Conservation (phyloP, 2,113 vertebrate genomes). For the Neodontobutis hainanensis region DNA sequence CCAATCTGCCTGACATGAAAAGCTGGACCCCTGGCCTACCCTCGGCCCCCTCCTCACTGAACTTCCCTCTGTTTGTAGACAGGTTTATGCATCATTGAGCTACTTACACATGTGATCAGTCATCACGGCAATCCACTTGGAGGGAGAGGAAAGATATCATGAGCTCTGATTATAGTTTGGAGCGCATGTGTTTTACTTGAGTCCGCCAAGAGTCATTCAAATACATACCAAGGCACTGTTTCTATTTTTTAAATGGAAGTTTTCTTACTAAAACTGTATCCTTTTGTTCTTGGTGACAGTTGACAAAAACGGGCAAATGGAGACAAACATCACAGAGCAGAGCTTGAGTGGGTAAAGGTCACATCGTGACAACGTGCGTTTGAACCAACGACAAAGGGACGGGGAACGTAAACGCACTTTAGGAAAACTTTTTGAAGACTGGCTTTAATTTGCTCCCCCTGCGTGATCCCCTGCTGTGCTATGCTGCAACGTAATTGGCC, state of each 20-base stretch:
- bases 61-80: slow-evolving; percentile 32
- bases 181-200: slow-evolving; percentile 26
- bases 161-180: slow-evolving; percentile 25
- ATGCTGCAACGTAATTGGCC: slow-evolving; percentile 52
- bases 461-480: slow-evolving; percentile 38
- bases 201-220: slow-evolving; percentile 45
- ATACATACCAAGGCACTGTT: background rate
- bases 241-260: background rate
- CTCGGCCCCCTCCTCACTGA: background rate
- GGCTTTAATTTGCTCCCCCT: slow-evolving; percentile 52
- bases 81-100: slow-evolving; percentile 70
- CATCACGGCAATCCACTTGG: slow-evolving; percentile 55
- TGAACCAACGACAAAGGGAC: slow-evolving; percentile 48
- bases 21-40: slow-evolving; percentile 48
- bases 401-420: slow-evolving; percentile 52
- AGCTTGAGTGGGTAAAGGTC: slow-evolving; percentile 18
- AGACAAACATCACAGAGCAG: slow-evolving; percentile 11
- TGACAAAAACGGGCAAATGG: slow-evolving; percentile 14
- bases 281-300: slow-evolving; percentile 31
- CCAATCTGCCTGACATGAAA: slow-evolving; percentile 71
- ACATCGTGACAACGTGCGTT: slow-evolving; percentile 30
- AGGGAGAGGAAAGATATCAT: slow-evolving; percentile 35
- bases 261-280: slow-evolving; percentile 41
- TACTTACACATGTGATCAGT: slow-evolving; percentile 70
- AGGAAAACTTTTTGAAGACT: slow-evolving; percentile 61